Percentiles rank a stretch among this genome's conserved stretches.
phyloP scores from a whole-genome alignment of 2,888 invertebrate species.

The Euzetes globulus region DNA sequence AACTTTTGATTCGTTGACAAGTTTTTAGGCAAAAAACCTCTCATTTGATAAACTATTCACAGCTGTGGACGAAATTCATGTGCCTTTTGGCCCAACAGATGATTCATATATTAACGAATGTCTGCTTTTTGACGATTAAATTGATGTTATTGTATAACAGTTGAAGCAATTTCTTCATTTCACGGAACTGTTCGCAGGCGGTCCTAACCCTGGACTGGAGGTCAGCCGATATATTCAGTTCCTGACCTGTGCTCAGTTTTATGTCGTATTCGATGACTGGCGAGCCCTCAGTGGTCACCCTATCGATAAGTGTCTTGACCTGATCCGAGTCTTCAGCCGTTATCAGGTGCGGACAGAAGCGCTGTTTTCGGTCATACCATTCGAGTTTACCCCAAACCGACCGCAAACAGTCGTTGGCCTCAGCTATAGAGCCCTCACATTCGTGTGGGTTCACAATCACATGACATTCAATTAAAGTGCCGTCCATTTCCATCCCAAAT shows the following conservation, averaged over 20 bases:
- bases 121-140: background rate
- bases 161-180: conserved; percentile 21
- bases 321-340: conserved; percentile 24
- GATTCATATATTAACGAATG: background rate
- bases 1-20: too few species aligned
- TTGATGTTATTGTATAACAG: background rate
- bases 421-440: conserved; percentile 34
- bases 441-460: conserved; percentile 21
- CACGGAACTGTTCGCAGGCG: conserved; percentile 8
- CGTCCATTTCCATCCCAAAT: too few species aligned
- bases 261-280: conserved; percentile 26
- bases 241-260: background rate
- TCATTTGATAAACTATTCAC: background rate
- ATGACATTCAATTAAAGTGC: background rate
- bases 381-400: conserved; percentile 28
- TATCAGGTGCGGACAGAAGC: conserved; percentile 30
- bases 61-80: background rate
- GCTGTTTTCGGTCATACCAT: conserved; percentile 33
- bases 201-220: background rate
- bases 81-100: background rate
- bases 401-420: conserved; percentile 33
- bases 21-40: background rate
- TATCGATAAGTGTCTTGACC: conserved; percentile 5
- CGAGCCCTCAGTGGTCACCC: conserved; percentile 11
- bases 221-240: conserved; percentile 5